These are phyloP conservation scores for Atta texana DNA, from an alignment of 1,140 invertebrate species.

Conservation along the genomic window DNA sequence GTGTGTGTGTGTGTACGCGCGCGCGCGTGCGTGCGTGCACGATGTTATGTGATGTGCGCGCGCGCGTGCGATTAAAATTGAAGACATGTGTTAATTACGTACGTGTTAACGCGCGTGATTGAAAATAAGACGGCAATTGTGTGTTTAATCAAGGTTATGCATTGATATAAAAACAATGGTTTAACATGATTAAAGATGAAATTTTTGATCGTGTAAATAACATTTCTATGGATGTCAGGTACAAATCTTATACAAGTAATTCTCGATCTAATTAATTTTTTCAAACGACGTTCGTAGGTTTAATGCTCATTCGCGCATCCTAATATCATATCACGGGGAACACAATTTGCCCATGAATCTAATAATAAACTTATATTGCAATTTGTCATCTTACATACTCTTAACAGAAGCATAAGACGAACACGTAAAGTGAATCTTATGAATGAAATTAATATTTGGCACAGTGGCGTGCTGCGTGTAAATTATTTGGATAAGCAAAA, in stretches of 20 bases:
- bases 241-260: conserved; percentile 80
- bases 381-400: conserved; percentile 85
- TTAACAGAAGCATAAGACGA: conserved; percentile 75
- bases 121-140: conserved; percentile 24
- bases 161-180: conserved; percentile 54
- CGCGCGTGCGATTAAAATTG: background rate
- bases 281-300: conserved; percentile 45
- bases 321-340: conserved; percentile 80
- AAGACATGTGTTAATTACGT: too few species aligned
- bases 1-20: background rate
- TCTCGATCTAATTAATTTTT: conserved; percentile 68
- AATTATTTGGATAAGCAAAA: conserved; percentile 42
- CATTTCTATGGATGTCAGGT: conserved; percentile 79
- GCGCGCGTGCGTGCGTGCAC: fast-evolving
- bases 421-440: conserved; percentile 64
- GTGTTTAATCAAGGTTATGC: conserved; percentile 20
- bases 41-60: background rate
- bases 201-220: conserved; percentile 67
- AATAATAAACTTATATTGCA: conserved; percentile 78
- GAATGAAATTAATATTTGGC: conserved; percentile 71
- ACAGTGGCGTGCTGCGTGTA: conserved; percentile 76
- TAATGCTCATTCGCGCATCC: conserved; percentile 72
- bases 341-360: conserved; percentile 73
- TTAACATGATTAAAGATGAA: conserved; percentile 39
- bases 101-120: background rate